A percentile compares a stretch with the other conserved stretches of the same genome.
phyloP scores from a whole-genome alignment of 2,113 vertebrate species.

The Passerina amoena region DNA sequence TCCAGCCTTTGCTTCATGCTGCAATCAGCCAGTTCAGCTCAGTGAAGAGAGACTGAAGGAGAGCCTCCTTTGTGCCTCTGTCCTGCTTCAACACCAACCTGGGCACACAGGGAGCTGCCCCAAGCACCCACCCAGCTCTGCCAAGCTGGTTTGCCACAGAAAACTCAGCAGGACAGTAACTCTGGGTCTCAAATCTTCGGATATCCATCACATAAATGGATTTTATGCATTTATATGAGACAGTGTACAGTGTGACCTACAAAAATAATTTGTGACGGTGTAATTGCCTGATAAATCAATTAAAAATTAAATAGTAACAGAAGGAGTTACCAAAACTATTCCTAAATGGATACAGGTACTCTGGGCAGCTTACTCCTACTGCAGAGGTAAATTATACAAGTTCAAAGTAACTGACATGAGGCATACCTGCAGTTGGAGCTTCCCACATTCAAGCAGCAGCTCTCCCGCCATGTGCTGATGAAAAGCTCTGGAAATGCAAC shows the following conservation, averaged over 20 bases:
- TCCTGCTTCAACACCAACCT: not conserved
- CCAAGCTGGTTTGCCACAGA: not conserved
- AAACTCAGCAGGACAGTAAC: not conserved
- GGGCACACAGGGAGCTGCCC: not conserved
- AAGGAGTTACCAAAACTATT: not conserved
- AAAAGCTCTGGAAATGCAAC: not conserved
- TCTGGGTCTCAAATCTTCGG: not conserved
- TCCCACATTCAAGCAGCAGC: not conserved
- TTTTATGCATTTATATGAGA: not conserved
- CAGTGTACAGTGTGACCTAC: no score
- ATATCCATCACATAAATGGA: not conserved
- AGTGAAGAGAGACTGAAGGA: not conserved
- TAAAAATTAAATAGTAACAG: not conserved
- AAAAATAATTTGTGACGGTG: accelerated
- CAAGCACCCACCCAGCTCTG: not conserved
- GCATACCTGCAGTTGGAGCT: not conserved
- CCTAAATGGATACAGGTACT: not conserved
- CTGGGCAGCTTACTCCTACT: not conserved
- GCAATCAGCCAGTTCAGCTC: not conserved
- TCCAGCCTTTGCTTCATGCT: not conserved
- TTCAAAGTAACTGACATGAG: not conserved
- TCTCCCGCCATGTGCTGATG: not conserved
- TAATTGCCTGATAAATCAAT: not conserved
- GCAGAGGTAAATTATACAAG: not conserved
- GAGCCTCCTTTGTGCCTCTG: not conserved